Evolutionary conservation across 2,888 invertebrate species (phyloP).

Genomic region (Leptinotarsa rubiginosa): DNA sequence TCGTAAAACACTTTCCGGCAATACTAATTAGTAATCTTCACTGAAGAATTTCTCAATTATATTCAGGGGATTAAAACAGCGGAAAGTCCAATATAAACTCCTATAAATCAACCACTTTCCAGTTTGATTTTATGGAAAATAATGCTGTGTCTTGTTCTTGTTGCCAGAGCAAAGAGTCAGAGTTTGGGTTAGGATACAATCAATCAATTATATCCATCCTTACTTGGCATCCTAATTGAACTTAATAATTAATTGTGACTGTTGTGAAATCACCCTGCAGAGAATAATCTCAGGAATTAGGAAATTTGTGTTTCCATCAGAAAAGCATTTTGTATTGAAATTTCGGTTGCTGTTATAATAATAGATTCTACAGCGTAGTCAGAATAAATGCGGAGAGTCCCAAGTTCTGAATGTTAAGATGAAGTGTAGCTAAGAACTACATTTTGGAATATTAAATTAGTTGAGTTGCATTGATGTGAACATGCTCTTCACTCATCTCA

Average conservation of each 20-base stretch:
- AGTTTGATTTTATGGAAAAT: neutral
- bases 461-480: too few relatives aligned
- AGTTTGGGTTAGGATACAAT: constrained; percentile 4
- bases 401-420: too few relatives aligned
- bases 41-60: too few relatives aligned
- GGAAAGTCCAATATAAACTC: neutral
- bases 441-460: too few relatives aligned
- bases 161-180: neutral
- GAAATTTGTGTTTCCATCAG: neutral
- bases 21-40: too few relatives aligned
- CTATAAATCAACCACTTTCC: neutral
- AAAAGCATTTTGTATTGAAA: neutral
- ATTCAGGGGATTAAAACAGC: too few relatives aligned
- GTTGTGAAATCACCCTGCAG: neutral
- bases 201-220: constrained; percentile 3
- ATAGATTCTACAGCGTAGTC: too few relatives aligned
- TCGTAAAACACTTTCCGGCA: too few relatives aligned
- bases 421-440: too few relatives aligned
- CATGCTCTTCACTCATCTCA: too few relatives aligned
- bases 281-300: neutral
- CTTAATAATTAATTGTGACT: neutral
- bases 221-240: neutral
- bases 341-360: too few relatives aligned
- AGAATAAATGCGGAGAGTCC: too few relatives aligned
- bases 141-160: constrained; percentile 2